A percentile compares a stretch with the other conserved stretches of the same genome.
Evolutionary conservation across 1,140 invertebrate species (phyloP).

Genomic region (Hydropsyche tenuis): DNA sequence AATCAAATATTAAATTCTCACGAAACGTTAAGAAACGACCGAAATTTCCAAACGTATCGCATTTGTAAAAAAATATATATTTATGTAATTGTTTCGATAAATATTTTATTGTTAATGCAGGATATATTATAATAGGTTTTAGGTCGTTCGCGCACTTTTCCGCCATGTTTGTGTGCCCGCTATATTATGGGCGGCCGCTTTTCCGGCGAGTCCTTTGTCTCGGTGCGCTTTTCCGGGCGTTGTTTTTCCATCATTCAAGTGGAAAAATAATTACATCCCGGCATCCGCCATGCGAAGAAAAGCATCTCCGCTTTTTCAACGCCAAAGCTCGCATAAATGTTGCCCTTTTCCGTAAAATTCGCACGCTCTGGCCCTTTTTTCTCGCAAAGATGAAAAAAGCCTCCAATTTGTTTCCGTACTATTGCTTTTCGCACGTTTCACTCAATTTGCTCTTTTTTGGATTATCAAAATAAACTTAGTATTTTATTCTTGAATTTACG

Average conservation of each 20-base stretch:
- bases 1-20: too few relatives aligned
- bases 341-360: background rate
- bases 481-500: too few relatives aligned
- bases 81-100: background rate
- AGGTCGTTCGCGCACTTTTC: background rate
- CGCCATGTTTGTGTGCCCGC: background rate
- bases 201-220: constrained; percentile 21
- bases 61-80: background rate
- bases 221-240: constrained; percentile 22
- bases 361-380: background rate
- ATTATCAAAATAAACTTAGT: too few relatives aligned
- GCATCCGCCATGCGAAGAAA: constrained; percentile 16
- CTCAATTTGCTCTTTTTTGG: too few relatives aligned
- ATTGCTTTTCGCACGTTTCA: too few relatives aligned
- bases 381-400: background rate
- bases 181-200: constrained; percentile 1
- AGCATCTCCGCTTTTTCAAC: constrained; percentile 4
- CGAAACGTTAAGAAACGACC: too few relatives aligned
- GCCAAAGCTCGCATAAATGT: background rate
- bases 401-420: background rate
- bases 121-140: too few relatives aligned
- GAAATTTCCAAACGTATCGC: too few relatives aligned
- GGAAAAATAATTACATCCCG: constrained; percentile 35
- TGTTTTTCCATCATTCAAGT: constrained; percentile 32
- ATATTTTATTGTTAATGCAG: too few relatives aligned